Evolutionary conservation across 2,888 invertebrate species (phyloP).

Genomic region (Drosophila barbarae): DNA sequence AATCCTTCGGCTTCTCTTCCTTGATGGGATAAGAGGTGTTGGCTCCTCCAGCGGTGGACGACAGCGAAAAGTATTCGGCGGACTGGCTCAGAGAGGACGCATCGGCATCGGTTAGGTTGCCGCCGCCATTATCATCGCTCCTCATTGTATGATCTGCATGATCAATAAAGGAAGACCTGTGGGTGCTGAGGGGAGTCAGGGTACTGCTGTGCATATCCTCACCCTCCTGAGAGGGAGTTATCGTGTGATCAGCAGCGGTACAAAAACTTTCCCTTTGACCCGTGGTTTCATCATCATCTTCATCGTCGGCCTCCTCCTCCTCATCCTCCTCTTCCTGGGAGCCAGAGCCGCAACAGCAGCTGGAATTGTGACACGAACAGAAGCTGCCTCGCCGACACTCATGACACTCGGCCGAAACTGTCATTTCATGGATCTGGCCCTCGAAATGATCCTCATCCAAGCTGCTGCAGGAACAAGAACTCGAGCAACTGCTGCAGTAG

Average conservation of each 20-base stretch:
- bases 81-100: slow-evolving; percentile 77
- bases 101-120: slow-evolving; percentile 64
- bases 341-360: slow-evolving; percentile 72
- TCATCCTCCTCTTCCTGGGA: slow-evolving; percentile 66
- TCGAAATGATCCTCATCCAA: slow-evolving; percentile 63
- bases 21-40: slow-evolving; percentile 21
- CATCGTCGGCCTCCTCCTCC: slow-evolving; percentile 38
- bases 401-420: slow-evolving; percentile 73
- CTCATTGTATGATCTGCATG: slow-evolving; percentile 68
- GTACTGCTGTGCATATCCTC: slow-evolving; percentile 65
- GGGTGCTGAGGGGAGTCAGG: slow-evolving; percentile 70
- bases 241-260: slow-evolving; percentile 66
- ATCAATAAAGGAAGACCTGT: slow-evolving; percentile 49
- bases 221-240: slow-evolving; percentile 52
- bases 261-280: slow-evolving; percentile 64
- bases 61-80: slow-evolving; percentile 77
- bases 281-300: slow-evolving; percentile 53
- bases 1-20: slow-evolving; percentile 15
- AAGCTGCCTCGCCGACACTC: slow-evolving; percentile 66
- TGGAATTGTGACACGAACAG: slow-evolving; percentile 76
- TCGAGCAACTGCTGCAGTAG: slow-evolving; percentile 76
- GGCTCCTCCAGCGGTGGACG: slow-evolving; percentile 56
- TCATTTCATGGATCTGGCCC: slow-evolving; percentile 51
- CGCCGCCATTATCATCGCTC: slow-evolving; percentile 57
- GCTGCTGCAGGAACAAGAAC: slow-evolving; percentile 76